phyloP scores from a whole-genome alignment of 2,888 invertebrate species.

The Himalopsyche japonica region DNA sequence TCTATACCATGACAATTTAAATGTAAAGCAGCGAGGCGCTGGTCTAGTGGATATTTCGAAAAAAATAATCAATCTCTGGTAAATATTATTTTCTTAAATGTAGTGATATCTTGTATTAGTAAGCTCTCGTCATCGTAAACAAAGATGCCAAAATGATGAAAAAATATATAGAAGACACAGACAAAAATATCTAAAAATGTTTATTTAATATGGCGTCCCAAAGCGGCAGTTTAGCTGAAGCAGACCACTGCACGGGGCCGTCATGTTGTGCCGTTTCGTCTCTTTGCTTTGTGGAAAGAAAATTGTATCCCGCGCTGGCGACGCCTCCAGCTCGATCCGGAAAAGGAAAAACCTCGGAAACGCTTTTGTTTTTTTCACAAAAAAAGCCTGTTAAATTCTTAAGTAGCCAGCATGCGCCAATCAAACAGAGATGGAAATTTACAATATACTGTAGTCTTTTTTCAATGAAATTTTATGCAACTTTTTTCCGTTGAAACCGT shows the following conservation, averaged over 20 bases:
- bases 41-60: no score
- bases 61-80: no score
- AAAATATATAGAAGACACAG: not conserved
- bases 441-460: not conserved
- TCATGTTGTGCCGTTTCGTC: not conserved
- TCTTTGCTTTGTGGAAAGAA: not conserved
- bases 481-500: no score
- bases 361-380: slow-evolving; percentile 26
- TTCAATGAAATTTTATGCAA: no score
- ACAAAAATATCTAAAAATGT: not conserved
- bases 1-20: no score
- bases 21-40: no score
- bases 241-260: not conserved
- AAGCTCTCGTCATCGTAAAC: not conserved
- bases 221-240: not conserved
- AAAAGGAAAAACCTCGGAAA: slow-evolving; percentile 7
- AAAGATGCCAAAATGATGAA: not conserved
- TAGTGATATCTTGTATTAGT: no score
- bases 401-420: slow-evolving; percentile 18
- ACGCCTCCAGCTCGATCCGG: not conserved
- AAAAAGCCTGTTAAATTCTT: slow-evolving; percentile 36
- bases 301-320: not conserved
- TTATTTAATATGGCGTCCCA: not conserved
- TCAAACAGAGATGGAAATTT: not conserved
- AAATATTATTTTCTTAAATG: no score